Evolutionary conservation across 2,888 invertebrate species (phyloP).

Genomic region (Eumerus sabulonum): DNA sequence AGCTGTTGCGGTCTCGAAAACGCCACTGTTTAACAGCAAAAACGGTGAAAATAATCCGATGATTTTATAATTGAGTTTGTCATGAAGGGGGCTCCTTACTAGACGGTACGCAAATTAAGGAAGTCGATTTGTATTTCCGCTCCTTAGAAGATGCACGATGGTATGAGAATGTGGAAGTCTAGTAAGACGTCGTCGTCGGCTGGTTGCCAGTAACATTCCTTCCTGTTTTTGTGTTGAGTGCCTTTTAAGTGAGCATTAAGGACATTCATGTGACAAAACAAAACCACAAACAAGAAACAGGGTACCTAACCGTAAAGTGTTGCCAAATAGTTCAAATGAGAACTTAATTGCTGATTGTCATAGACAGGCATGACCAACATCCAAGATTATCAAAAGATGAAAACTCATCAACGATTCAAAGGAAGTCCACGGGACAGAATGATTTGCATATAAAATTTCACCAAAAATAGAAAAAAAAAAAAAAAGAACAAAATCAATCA

Average conservation of each 20-base stretch:
- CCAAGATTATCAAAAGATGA: too few species aligned
- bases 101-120: constrained; percentile 58
- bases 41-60: constrained; percentile 69
- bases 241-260: constrained; percentile 55
- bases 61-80: constrained; percentile 69
- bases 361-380: too few species aligned
- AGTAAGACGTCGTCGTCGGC: constrained; percentile 1
- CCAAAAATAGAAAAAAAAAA: too few species aligned
- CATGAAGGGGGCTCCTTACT: constrained; percentile 56
- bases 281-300: constrained; percentile 17
- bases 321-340: too few species aligned
- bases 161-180: too few species aligned
- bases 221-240: constrained; percentile 55
- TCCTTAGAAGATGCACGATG: constrained; percentile 49
- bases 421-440: too few species aligned
- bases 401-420: too few species aligned
- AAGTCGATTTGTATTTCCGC: constrained; percentile 62
- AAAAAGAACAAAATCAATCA: too few species aligned
- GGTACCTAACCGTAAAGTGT: constrained; percentile 11
- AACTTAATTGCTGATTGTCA: too few species aligned
- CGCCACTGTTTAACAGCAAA: constrained; percentile 46
- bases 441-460: too few species aligned
- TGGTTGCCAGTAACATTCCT: constrained; percentile 49
- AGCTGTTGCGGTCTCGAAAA: constrained; percentile 52
- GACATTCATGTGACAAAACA: constrained; percentile 53